Evolutionary conservation across 2,113 vertebrate species (phyloP), one percentile per base, ranked within the genome.

Genomic region (Gorsachius goisagi): DNA sequence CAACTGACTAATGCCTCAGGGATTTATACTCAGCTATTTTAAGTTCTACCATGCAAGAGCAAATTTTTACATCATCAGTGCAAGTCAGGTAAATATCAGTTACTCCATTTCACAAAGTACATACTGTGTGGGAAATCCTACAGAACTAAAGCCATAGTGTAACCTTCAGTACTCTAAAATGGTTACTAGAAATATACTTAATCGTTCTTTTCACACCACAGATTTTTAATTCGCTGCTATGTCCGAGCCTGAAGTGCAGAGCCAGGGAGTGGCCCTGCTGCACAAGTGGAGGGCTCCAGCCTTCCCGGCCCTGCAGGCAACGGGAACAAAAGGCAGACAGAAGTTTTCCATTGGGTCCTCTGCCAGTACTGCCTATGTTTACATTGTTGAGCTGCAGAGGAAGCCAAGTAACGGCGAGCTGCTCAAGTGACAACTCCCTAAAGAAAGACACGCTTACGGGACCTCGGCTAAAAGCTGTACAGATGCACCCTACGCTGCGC

Each of bases 401-500:
- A 2, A 39, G 49, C 55, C 27, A 39, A 21, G 2, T 4, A 60
- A 19, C 55, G 55, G 5, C 26, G 7, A 22, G 30, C 26, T 67
- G 18, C 5, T 27, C 52, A 27, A 80, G 33, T 6, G 58, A 60
- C 60, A 74, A 0, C 30, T 58, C n/a, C 62, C 22, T 21, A 9
- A 11, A 64, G 56, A 35, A 32, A 71, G n/a, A 24, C n/a, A 52
- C 28, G 1, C 11, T 5, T n/a, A 49, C 2, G 6, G 39, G 47
- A 87, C 32, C 45, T 53, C 5, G 9, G 32, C 18, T 41, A 18
- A 81, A 58, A 47, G n/a, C 68, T 12, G 35, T 2, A 50, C 1
- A 11, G 50, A 35, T 1, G 5, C 9, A 73, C 8, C 44, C 15
- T 11, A 35, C 0, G 2, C 27, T 20, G 45, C 0, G 0, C n/a